Percentiles rank a stretch among this genome's conserved stretches.
phyloP scores from a whole-genome alignment of 2,888 invertebrate species.

The Mesorhabditis spiculigera region DNA sequence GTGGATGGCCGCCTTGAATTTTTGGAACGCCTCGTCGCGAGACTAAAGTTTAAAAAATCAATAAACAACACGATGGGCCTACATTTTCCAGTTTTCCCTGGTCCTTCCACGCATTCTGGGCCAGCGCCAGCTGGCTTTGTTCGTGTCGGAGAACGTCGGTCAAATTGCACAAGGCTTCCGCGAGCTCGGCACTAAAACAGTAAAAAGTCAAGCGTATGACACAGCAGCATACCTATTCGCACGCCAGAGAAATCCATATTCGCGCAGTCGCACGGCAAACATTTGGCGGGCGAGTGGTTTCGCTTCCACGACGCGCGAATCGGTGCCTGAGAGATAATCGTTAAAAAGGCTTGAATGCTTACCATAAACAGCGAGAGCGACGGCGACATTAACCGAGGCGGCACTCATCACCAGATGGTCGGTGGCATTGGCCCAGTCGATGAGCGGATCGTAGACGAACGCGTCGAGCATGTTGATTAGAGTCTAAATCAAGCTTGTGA shows the following conservation, averaged over 20 bases:
- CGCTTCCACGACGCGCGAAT: slow-evolving; percentile 11
- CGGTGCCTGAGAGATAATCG: slow-evolving; percentile 12
- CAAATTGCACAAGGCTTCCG: slow-evolving; percentile 8
- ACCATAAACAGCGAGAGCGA: slow-evolving; percentile 39
- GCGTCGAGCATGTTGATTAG: slow-evolving; percentile 88
- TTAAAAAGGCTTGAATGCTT: background rate
- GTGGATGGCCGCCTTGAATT: slow-evolving; percentile 25
- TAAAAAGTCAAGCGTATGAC: background rate
- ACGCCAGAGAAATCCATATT: slow-evolving; percentile 28
- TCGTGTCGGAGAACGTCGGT: slow-evolving; percentile 8
- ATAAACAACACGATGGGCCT: background rate
- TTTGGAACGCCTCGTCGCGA: slow-evolving; percentile 22
- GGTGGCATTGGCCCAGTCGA: slow-evolving; percentile 79
- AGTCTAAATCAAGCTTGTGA: slow-evolving; percentile 82
- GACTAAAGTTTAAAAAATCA: slow-evolving; percentile 12
- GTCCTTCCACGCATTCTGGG: background rate
- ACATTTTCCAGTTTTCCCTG: no score
- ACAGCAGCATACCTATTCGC: slow-evolving; percentile 18
- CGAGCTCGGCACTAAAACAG: slow-evolving; percentile 10
- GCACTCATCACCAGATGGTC: slow-evolving; percentile 20
- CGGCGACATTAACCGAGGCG: slow-evolving; percentile 14
- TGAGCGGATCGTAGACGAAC: slow-evolving; percentile 93
- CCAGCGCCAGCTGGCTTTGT: background rate
- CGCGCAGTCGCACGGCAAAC: slow-evolving; percentile 26
- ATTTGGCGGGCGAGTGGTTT: slow-evolving; percentile 20